Conservation (phyloP, 2,888 invertebrate genomes). For the Noctua janthina region DNA sequence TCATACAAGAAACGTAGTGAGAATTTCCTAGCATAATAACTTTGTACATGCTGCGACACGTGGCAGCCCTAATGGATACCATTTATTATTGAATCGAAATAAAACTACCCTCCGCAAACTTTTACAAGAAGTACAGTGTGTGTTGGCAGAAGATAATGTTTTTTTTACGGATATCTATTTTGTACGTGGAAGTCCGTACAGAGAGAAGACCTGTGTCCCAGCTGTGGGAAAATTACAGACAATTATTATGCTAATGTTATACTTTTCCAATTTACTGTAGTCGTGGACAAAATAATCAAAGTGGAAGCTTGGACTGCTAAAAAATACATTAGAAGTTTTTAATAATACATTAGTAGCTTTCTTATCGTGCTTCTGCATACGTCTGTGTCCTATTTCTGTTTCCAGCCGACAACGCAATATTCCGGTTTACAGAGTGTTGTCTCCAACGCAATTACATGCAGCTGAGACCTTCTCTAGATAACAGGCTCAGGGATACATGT, state of each 20-base stretch:
- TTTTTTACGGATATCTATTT: background rate
- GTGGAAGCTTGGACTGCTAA: no score
- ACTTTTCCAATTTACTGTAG: background rate
- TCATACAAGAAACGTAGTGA: background rate
- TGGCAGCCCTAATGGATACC: no score
- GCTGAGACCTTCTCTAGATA: constrained; percentile 14
- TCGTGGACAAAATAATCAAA: background rate
- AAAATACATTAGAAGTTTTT: background rate
- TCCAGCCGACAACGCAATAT: constrained; percentile 9
- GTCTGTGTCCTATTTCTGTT: background rate
- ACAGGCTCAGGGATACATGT: background rate
- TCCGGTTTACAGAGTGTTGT: background rate
- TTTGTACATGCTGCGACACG: background rate
- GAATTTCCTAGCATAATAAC: background rate
- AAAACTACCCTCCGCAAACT: background rate
- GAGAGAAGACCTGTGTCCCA: no score
- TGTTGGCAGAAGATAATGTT: background rate
- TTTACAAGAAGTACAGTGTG: background rate
- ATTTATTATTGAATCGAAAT: background rate
- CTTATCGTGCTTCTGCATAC: background rate
- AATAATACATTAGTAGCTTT: background rate
- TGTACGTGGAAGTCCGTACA: background rate
- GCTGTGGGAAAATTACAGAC: no score
- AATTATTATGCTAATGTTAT: background rate
- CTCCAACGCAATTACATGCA: background rate